Conservation (phyloP, 1,140 invertebrate genomes). For the Drosophila pandora region DNA sequence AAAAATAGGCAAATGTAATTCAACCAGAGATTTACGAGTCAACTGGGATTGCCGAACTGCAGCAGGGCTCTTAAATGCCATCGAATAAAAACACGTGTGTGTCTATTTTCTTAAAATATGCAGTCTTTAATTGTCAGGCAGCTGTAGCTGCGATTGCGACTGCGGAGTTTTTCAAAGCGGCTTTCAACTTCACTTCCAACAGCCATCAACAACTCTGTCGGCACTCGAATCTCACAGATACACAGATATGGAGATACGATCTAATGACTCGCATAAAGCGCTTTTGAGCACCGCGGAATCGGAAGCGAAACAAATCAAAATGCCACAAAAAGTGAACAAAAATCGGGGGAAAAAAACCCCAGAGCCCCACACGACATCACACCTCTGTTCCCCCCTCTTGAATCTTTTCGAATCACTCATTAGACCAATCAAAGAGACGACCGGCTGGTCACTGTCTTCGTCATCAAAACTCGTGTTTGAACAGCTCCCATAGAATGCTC, state of each 20-base stretch:
- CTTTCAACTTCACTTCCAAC: conserved; percentile 18
- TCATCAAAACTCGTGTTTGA: conserved; percentile 33
- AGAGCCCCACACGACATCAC: conserved; percentile 31
- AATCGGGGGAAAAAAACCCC: conserved; percentile 27
- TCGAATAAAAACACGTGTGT: conserved; percentile 8
- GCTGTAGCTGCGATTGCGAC: not conserved
- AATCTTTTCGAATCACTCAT: conserved; percentile 46
- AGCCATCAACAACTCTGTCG: conserved; percentile 13
- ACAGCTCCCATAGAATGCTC: conserved; percentile 33
- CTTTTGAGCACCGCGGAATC: conserved; percentile 50
- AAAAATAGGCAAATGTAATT: conserved; percentile 16
- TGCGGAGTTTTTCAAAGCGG: conserved; percentile 12
- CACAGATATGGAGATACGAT: conserved; percentile 60
- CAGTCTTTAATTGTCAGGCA: conserved; percentile 45
- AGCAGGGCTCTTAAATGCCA: conserved; percentile 19
- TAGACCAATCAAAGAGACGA: conserved; percentile 61
- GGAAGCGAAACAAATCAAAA: conserved; percentile 74
- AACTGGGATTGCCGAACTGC: conserved; percentile 30
- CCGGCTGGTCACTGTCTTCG: conserved; percentile 22
- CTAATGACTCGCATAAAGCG: conserved; percentile 61
- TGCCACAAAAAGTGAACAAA: conserved; percentile 47
- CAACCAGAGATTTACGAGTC: conserved; percentile 38
- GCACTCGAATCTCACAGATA: conserved; percentile 45
- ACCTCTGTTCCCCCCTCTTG: not conserved
- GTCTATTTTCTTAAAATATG: conserved; percentile 60